These are phyloP conservation scores for Anaspis maculata DNA, from an alignment of 2,888 invertebrate genomes.

Conservation along the genomic window DNA sequence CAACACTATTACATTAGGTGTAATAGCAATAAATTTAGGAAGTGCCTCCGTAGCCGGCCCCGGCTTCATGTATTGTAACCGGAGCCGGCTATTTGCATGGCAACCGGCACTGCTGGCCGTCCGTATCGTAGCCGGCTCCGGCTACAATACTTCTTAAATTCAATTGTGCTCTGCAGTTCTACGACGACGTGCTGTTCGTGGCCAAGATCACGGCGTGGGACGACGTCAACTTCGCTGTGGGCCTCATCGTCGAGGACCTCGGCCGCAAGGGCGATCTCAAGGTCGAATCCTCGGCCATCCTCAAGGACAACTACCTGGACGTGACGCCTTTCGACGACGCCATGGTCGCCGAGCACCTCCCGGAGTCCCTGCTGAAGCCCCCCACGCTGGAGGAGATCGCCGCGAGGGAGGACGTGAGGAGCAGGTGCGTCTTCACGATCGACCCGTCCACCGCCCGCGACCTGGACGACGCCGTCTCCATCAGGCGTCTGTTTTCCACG, in stretches of 20 bases:
- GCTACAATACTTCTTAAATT: too few species aligned
- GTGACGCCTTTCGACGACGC: slow-evolving; percentile 49
- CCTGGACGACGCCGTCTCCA: slow-evolving; percentile 90
- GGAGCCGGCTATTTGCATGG: too few species aligned
- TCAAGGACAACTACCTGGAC: slow-evolving; percentile 72
- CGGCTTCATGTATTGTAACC: too few species aligned
- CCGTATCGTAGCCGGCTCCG: too few species aligned
- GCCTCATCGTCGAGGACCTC: slow-evolving; percentile 58
- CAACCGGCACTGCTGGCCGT: too few species aligned
- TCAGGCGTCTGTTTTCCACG: too few species aligned
- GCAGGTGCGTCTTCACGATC: slow-evolving; percentile 83
- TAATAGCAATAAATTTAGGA: too few species aligned
- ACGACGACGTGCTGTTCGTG: slow-evolving; percentile 57
- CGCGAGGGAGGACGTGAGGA: slow-evolving; percentile 55
- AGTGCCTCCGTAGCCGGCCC: too few species aligned
- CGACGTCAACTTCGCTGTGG: slow-evolving; percentile 55
- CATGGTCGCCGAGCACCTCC: neutral
- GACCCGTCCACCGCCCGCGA: slow-evolving; percentile 89
- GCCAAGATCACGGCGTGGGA: slow-evolving; percentile 65
- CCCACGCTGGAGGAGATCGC: slow-evolving; percentile 37
- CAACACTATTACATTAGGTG: too few species aligned
- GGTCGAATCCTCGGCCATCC: slow-evolving; percentile 70
- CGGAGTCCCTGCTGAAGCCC: neutral
- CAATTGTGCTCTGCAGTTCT: too few species aligned
- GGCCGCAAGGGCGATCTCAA: slow-evolving; percentile 71